These are phyloP conservation scores for Kradibia gibbosae DNA, from an alignment of 1,140 invertebrate species.

Conservation along the genomic window DNA sequence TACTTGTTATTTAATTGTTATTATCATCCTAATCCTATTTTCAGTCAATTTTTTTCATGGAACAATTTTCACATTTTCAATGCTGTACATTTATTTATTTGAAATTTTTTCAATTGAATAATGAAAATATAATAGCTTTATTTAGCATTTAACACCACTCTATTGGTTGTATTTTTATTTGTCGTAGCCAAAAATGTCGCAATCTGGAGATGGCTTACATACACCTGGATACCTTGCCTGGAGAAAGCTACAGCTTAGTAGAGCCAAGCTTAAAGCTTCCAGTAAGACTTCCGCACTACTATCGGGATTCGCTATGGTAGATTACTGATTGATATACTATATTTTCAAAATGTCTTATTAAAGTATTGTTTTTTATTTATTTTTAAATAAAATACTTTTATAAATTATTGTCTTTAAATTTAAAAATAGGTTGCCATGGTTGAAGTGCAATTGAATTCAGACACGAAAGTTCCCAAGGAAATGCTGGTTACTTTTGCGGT, in stretches of 20 bases:
- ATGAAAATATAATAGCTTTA: too few species aligned
- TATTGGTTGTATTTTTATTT: too few species aligned
- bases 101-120: too few species aligned
- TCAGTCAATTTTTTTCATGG: too few species aligned
- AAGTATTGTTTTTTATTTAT: too few species aligned
- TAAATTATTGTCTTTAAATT: not conserved
- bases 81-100: too few species aligned
- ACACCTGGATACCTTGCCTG: conserved; percentile 89
- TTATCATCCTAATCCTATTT: too few species aligned
- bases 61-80: too few species aligned
- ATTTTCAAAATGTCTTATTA: not conserved
- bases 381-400: too few species aligned
- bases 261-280: conserved; percentile 96
- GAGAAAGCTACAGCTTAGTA: conserved; percentile 91
- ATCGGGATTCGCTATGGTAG: conserved; percentile 97
- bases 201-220: conserved; percentile 82
- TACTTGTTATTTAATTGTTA: too few species aligned
- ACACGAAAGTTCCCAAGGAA: conserved; percentile 81
- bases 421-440: conserved; percentile 92
- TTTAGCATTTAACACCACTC: too few species aligned
- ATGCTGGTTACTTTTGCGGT: conserved; percentile 95
- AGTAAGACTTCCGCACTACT: conserved; percentile 96
- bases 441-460: conserved; percentile 88
- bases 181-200: conserved; percentile 77
- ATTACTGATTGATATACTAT: conserved; percentile 21